phyloP scores from a whole-genome alignment of 1,140 invertebrate genomes.

The Chlorops oryzae region DNA sequence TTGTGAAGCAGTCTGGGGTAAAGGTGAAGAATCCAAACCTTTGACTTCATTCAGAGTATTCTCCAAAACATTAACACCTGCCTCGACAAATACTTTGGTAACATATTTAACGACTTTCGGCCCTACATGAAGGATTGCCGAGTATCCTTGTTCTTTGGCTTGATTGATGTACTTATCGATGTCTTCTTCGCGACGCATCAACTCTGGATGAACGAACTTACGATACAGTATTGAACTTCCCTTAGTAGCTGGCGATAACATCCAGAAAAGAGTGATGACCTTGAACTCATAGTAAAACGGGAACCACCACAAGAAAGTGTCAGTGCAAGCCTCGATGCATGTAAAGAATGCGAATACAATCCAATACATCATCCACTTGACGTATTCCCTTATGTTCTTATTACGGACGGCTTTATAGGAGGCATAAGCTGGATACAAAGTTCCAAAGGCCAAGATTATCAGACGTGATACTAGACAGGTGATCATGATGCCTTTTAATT shows the following conservation, averaged over 20 bases:
- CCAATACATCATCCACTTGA: slow-evolving; percentile 48
- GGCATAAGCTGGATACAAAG: slow-evolving; percentile 30
- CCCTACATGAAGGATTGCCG: too few relatives aligned
- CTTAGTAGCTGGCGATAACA: slow-evolving; percentile 23
- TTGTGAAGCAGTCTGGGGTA: too few relatives aligned
- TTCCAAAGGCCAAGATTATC: slow-evolving; percentile 20
- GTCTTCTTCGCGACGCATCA: slow-evolving; percentile 53
- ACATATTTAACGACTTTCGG: too few relatives aligned
- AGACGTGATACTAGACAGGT: slow-evolving; percentile 1
- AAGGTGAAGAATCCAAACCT: too few relatives aligned
- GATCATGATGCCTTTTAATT: slow-evolving; percentile 4
- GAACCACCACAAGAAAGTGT: slow-evolving; percentile 13
- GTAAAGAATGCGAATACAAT: slow-evolving; percentile 26
- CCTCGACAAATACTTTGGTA: too few relatives aligned
- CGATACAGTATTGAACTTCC: slow-evolving; percentile 24
- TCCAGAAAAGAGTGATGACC: slow-evolving; percentile 24
- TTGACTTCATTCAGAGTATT: too few relatives aligned
- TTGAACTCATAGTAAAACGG: slow-evolving; percentile 26
- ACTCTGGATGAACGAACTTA: slow-evolving; percentile 19
- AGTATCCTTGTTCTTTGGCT: slow-evolving; percentile 82
- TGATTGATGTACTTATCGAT: slow-evolving; percentile 83
- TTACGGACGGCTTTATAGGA: slow-evolving; percentile 93
- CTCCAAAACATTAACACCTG: too few relatives aligned
- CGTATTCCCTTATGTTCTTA: slow-evolving; percentile 93
- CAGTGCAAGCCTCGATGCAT: slow-evolving; percentile 14